phyloP scores from a whole-genome alignment of 2,113 vertebrate species.

The Syngnathoides biaculeatus region DNA sequence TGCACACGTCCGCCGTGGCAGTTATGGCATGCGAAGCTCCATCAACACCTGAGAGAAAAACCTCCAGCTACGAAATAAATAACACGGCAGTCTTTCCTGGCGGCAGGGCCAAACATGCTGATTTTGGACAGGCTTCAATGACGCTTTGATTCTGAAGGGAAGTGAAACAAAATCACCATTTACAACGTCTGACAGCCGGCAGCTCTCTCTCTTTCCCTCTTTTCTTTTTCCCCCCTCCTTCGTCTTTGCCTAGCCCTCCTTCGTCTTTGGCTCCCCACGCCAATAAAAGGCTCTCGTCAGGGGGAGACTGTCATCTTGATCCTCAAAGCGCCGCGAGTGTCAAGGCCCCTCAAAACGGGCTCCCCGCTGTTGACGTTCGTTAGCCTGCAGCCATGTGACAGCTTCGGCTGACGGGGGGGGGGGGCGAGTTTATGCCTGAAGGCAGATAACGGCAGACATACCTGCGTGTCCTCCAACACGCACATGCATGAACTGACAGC shows the following conservation, averaged over 20 bases:
- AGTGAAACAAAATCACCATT: slow-evolving; percentile 87
- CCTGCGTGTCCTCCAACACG: neutral
- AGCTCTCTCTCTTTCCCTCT: slow-evolving; percentile 51
- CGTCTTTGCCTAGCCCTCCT: slow-evolving; percentile 35
- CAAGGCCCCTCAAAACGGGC: slow-evolving; percentile 66
- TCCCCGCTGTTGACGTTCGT: slow-evolving; percentile 52
- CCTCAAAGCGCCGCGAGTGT: slow-evolving; percentile 56
- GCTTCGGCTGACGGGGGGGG: slow-evolving; percentile 43
- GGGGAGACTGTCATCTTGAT: slow-evolving; percentile 66
- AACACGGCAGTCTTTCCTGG: slow-evolving; percentile 72
- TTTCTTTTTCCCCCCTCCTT: slow-evolving; percentile 32
- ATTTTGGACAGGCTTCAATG: slow-evolving; percentile 84
- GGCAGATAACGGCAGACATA: slow-evolving; percentile 23
- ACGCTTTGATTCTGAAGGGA: slow-evolving; percentile 79
- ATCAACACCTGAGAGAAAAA: slow-evolving; percentile 73
- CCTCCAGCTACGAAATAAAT: slow-evolving; percentile 73
- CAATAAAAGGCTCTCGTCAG: slow-evolving; percentile 72
- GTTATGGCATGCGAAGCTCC: slow-evolving; percentile 54
- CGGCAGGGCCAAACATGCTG: slow-evolving; percentile 87
- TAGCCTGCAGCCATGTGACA: slow-evolving; percentile 57
- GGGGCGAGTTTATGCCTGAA: slow-evolving; percentile 35
- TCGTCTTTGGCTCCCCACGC: slow-evolving; percentile 71
- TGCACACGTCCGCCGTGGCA: slow-evolving; percentile 14
- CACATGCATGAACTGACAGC: neutral
- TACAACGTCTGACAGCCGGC: slow-evolving; percentile 82